These are phyloP conservation scores for Procambarus virginalis DNA, from an alignment of 1,140 invertebrate genomes.

Conservation along the genomic window DNA sequence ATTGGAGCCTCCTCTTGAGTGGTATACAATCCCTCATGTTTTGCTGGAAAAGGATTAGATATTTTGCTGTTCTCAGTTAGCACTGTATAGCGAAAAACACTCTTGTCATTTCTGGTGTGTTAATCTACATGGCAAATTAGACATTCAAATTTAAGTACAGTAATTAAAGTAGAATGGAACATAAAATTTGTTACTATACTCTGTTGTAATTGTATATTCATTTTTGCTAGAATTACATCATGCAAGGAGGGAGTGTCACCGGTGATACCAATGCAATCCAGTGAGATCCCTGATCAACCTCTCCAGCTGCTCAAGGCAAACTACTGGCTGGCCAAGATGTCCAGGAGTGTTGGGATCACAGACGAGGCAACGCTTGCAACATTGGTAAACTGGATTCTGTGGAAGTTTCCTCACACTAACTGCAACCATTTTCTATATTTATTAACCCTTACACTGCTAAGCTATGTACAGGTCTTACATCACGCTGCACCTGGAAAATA, in stretches of 20 bases:
- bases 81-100: too few species aligned
- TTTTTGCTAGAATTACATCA: constrained; percentile 7
- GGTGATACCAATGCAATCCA: not conserved
- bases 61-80: too few species aligned
- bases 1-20: too few species aligned
- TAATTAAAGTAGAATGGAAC: too few species aligned
- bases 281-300: constrained; percentile 5
- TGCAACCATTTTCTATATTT: too few species aligned
- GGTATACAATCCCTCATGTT: too few species aligned
- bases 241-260: constrained; percentile 17
- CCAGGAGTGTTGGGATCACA: constrained; percentile 3
- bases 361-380: not conserved
- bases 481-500: too few species aligned
- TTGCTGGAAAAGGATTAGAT: too few species aligned
- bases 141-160: too few species aligned
- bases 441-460: too few species aligned
- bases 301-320: constrained; percentile 12
- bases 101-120: too few species aligned
- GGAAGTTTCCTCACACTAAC: not conserved
- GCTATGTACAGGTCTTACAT: not conserved
- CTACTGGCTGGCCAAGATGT: constrained; percentile 46
- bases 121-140: too few species aligned
- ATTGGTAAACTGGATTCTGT: not conserved
- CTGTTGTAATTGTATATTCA: not conserved
- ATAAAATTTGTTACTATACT: not conserved